Conservation (phyloP, 2,113 vertebrate species). For the Dermatemys mawii region DNA sequence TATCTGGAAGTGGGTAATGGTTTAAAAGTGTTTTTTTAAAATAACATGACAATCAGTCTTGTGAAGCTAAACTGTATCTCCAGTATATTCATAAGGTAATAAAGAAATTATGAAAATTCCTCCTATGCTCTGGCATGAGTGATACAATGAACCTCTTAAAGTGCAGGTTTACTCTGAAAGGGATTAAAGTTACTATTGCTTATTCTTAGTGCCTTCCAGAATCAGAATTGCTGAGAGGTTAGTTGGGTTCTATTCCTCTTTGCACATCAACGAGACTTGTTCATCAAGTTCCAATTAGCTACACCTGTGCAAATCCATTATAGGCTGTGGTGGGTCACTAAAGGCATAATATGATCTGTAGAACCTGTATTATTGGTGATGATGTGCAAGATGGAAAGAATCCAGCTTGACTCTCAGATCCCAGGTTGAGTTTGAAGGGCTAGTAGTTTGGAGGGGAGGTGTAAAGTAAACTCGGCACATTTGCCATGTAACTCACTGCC, state of each 20-base stretch:
- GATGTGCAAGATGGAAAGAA: neutral
- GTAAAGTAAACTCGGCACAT: neutral
- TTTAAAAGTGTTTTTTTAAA: neutral
- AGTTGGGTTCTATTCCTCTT: neutral
- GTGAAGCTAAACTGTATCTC: neutral
- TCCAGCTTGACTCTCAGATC: no score
- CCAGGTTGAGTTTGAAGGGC: no score
- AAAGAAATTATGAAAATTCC: neutral
- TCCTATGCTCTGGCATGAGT: neutral
- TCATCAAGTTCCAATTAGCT: neutral
- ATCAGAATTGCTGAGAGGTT: neutral
- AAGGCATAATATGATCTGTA: neutral
- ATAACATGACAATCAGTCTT: fast-evolving
- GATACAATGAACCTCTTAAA: neutral
- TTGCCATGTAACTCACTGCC: neutral
- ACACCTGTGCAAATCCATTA: neutral
- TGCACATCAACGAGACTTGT: neutral
- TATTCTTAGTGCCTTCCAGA: neutral
- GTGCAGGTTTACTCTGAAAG: neutral
- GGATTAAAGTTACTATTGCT: neutral
- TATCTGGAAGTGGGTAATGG: neutral
- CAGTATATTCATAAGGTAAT: neutral
- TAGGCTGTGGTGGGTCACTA: neutral
- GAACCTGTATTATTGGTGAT: neutral
- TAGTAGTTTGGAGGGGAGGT: no score